A percentile compares a stretch with the other conserved stretches of the same genome.
Conservation (phyloP, 2,888 invertebrate genomes). For the Eilema depressum region DNA sequence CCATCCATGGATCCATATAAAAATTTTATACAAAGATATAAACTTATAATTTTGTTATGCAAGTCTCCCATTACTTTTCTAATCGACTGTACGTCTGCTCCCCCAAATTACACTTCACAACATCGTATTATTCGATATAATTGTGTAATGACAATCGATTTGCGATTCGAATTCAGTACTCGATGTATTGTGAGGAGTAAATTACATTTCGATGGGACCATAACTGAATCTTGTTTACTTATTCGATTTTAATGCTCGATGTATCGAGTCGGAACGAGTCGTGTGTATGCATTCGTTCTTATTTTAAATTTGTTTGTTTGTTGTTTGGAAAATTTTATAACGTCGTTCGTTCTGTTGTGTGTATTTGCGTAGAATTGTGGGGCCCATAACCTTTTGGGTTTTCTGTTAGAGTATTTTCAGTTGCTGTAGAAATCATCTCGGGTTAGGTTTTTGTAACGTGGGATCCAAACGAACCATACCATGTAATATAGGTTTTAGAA, state of each 20-base stretch:
- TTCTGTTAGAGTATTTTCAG: too few species aligned
- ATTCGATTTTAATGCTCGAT: slow-evolving; percentile 41
- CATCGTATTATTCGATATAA: slow-evolving; percentile 7
- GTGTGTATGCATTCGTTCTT: slow-evolving; percentile 14
- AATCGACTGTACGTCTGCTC: slow-evolving; percentile 1
- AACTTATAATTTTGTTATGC: not conserved
- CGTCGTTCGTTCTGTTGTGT: not conserved
- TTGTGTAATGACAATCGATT: slow-evolving; percentile 25
- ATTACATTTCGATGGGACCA: slow-evolving; percentile 56
- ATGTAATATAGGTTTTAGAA: too few species aligned
- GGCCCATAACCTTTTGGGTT: not conserved
- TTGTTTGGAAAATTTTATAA: slow-evolving; percentile 5
- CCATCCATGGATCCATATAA: too few species aligned
- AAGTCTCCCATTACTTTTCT: not conserved
- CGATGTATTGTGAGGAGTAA: slow-evolving; percentile 56
- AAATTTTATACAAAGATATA: not conserved
- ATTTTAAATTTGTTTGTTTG: not conserved
- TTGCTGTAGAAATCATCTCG: too few species aligned
- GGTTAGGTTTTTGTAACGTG: too few species aligned
- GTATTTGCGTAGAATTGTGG: not conserved
- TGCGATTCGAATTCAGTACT: slow-evolving; percentile 51
- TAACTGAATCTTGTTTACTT: slow-evolving; percentile 56
- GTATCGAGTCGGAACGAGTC: slow-evolving; percentile 22
- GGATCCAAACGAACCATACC: too few species aligned
- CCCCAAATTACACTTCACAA: not conserved